Evolutionary conservation across 2,113 vertebrate species (phyloP), one percentile per base, ranked within the genome.

Genomic region (Lagopus leucura): DNA sequence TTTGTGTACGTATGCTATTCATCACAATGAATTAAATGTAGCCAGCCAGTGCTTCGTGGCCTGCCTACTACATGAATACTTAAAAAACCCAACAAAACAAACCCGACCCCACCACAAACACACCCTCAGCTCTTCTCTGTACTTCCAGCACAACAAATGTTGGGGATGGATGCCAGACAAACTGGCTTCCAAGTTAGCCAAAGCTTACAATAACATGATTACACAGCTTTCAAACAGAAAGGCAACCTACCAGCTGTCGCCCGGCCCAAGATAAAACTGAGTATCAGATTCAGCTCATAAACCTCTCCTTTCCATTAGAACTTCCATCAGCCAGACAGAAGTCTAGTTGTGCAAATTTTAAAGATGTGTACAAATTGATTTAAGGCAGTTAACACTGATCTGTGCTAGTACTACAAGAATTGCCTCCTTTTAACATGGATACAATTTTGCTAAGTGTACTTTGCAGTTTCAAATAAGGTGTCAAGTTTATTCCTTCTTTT

Each of bases 321-420:
- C 88, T 92, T 78, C 91, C 17, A 3, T 70, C 65, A 28, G 57
- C 28, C 32, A 67, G 64, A 90, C n/a, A 73, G 75, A 93, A 92
- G 81, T 34, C 54, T 57, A 84, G 82, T 32, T 94, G 96, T 97
- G 96, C 94, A 95, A 92, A 95, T 55, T 43, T 84, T 63, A 81
- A 75, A 6, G 20, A 90, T 25, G 87, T 52, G 74, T 93, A 94
- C 63, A 93, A 60, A 85, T 86, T 47, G 84, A 70, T 92, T 96
- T 95, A 96, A 96, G 96, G 95, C 96, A 96, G 87, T 72, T 84
- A 79, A 88, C 76, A 57, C 2, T 18, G 86, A 86, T 93, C 93
- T 84, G 70, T 88, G 73, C 85, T 94, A 95, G 34, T 80, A 90
- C 79, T 88, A 93, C 38, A 76, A 87, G 80, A 87, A 30, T n/a